Conservation (phyloP, 2,113 vertebrate species). For the Dicrurus megarhynchus region DNA sequence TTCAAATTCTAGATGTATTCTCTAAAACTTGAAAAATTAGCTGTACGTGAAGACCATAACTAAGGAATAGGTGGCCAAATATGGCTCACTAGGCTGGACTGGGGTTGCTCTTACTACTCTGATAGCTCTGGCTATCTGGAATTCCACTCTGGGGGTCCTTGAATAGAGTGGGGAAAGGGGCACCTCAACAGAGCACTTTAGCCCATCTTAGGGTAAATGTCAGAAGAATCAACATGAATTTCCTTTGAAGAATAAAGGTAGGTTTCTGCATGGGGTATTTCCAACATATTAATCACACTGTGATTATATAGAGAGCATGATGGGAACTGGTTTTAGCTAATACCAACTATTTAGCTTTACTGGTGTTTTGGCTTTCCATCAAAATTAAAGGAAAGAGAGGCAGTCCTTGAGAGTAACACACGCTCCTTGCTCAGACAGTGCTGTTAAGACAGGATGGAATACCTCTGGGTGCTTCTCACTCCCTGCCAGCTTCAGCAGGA, state of each 20-base stretch:
- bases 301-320: neutral
- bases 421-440: neutral
- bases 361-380: neutral
- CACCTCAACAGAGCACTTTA: neutral
- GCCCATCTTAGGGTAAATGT: neutral
- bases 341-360: neutral
- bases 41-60: neutral
- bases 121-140: neutral
- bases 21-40: neutral
- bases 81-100: neutral
- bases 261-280: neutral
- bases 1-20: neutral
- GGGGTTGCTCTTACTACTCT: neutral
- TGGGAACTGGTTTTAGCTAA: neutral
- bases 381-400: neutral
- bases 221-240: neutral
- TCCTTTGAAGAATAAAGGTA: neutral
- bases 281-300: neutral
- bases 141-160: neutral
- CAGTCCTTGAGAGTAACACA: neutral
- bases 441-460: neutral
- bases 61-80: neutral
- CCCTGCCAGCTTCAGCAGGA: neutral
- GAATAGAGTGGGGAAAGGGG: neutral
- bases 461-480: neutral